A percentile compares a stretch with the other conserved stretches of the same genome.
Conservation (phyloP, 2,888 invertebrate species). For the Parnassius glacialis region DNA sequence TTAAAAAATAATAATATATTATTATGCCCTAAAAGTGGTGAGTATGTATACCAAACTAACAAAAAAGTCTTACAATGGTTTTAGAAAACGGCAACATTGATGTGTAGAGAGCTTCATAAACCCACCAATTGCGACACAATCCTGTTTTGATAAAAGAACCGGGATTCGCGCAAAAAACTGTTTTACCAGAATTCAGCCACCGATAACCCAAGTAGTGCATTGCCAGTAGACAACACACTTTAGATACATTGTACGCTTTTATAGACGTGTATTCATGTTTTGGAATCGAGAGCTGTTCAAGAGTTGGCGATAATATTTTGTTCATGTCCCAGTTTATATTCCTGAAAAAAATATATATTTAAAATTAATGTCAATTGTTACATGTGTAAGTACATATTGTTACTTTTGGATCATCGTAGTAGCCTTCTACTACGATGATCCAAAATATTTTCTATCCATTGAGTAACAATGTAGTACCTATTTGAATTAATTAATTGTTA, state of each 20-base stretch:
- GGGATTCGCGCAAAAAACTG: conserved; percentile 91
- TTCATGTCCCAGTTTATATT: conserved; percentile 55
- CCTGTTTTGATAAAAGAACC: conserved; percentile 93
- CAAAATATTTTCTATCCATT: too few species aligned
- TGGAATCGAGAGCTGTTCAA: conserved; percentile 85
- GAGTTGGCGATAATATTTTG: conserved; percentile 62
- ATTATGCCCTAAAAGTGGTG: too few species aligned
- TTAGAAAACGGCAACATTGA: conserved; percentile 94
- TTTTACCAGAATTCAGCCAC: conserved; percentile 84
- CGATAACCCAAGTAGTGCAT: conserved; percentile 83
- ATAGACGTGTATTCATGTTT: conserved; percentile 87
- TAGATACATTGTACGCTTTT: conserved; percentile 93
- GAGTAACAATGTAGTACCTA: too few species aligned
- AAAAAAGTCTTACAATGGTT: conserved; percentile 84
- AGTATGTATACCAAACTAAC: too few species aligned
- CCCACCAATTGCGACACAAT: conserved; percentile 91
- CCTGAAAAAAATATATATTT: conserved; percentile 37
- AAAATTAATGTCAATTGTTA: too few species aligned
- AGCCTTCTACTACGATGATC: too few species aligned
- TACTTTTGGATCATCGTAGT: too few species aligned
- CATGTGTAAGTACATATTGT: too few species aligned
- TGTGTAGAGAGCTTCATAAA: conserved; percentile 87
- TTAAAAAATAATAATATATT: conserved; percentile 27
- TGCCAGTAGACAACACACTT: conserved; percentile 90
- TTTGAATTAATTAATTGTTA: too few species aligned